phyloP scores from a whole-genome alignment of 1,140 invertebrate species.

The Leptinotarsa undecemlineata region DNA sequence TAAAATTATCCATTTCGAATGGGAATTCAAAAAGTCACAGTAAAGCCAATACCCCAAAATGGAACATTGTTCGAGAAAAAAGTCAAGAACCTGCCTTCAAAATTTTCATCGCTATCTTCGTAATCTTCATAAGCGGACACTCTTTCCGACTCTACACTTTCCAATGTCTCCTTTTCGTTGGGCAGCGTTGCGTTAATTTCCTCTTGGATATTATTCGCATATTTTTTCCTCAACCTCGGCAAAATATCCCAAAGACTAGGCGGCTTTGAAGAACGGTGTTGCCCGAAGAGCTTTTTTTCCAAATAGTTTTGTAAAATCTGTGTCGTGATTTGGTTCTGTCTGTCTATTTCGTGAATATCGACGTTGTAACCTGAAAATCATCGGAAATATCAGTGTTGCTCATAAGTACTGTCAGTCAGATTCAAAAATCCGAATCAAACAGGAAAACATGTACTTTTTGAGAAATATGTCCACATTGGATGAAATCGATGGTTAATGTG shows the following conservation, averaged over 20 bases:
- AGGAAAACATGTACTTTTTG: no score
- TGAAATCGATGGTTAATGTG: no score
- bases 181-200: conserved; percentile 49
- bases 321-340: conserved; percentile 72
- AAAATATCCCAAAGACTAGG: conserved; percentile 66
- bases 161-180: conserved; percentile 55
- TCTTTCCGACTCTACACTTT: conserved; percentile 69
- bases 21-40: no score
- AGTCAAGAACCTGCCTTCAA: conserved; percentile 16
- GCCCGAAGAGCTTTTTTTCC: conserved; percentile 64
- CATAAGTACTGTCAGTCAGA: no score
- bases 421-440: no score
- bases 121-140: conserved; percentile 58
- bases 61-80: no score
- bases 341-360: conserved; percentile 64
- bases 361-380: conserved; percentile 34
- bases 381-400: conserved; percentile 21
- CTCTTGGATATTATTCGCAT: conserved; percentile 50
- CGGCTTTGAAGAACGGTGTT: conserved; percentile 57
- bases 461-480: no score
- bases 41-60: no score
- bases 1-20: no score
- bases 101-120: conserved; percentile 44
- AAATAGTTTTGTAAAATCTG: conserved; percentile 72
- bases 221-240: conserved; percentile 49